These are phyloP conservation scores for Tychaedon coryphoeus DNA, from an alignment of 2,113 vertebrate species.

Conservation along the genomic window DNA sequence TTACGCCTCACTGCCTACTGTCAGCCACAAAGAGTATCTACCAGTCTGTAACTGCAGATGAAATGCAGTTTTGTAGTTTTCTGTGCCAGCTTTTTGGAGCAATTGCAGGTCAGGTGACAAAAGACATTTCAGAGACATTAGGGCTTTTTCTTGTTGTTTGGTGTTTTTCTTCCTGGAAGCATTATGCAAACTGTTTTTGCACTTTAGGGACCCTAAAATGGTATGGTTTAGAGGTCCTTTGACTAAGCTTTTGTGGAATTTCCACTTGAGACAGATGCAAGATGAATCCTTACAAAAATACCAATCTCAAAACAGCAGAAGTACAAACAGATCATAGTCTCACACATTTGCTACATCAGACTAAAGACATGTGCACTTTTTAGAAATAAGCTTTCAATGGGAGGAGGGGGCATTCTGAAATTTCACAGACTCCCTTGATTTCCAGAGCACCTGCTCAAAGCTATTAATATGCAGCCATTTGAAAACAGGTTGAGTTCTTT, in stretches of 20 bases:
- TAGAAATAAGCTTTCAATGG: neutral
- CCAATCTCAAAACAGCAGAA: slow-evolving; percentile 22
- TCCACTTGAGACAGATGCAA: neutral
- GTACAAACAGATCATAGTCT: slow-evolving; percentile 45
- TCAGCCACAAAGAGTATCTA: slow-evolving; percentile 2
- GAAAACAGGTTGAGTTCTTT: slow-evolving; percentile 39
- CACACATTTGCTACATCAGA: slow-evolving; percentile 15
- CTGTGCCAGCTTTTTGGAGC: neutral
- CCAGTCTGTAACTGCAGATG: slow-evolving; percentile 1
- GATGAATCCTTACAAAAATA: slow-evolving; percentile 28
- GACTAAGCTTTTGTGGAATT: neutral
- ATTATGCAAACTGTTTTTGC: neutral
- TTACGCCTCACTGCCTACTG: neutral
- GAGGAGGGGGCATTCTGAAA: neutral
- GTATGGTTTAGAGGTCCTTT: neutral
- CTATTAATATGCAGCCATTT: slow-evolving; percentile 19
- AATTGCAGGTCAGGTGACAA: slow-evolving; percentile 5
- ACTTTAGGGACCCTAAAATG: neutral
- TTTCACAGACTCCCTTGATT: neutral
- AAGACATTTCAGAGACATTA: neutral
- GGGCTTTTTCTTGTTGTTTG: neutral
- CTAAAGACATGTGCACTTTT: slow-evolving; percentile 15
- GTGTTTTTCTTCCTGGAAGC: neutral
- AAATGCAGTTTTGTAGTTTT: slow-evolving; percentile 3
- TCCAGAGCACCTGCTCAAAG: slow-evolving; percentile 27